Percentiles rank a stretch among this genome's conserved stretches.
phyloP scores from a whole-genome alignment of 2,797 vertebrate species.

The Helarctos malayanus region DNA sequence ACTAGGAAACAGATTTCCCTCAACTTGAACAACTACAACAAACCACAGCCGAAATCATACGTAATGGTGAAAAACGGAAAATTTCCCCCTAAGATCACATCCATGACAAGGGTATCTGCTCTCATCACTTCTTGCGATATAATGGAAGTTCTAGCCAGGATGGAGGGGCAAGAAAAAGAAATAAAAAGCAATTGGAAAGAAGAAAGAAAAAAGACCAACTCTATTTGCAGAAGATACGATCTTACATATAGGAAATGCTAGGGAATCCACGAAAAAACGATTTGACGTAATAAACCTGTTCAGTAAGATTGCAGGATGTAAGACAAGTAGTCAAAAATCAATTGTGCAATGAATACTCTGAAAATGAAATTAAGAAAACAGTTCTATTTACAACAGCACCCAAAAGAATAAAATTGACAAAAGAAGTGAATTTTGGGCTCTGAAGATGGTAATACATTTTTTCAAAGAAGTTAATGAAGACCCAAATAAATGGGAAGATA shows the following conservation, averaged over 20 bases:
- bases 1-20: neutral
- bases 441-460: neutral
- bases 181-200: neutral
- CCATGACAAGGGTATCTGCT: neutral
- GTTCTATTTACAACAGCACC: neutral
- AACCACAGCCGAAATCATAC: neutral
- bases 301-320: neutral
- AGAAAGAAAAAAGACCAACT: neutral
- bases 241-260: neutral
- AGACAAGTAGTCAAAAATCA: conserved; percentile 9
- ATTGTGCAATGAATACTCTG: neutral
- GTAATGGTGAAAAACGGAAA: neutral
- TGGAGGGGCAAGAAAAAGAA: neutral
- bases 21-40: neutral
- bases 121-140: neutral
- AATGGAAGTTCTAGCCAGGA: neutral
- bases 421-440: neutral
- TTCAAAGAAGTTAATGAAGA: neutral
- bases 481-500: neutral
- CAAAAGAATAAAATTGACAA: conserved; percentile 7
- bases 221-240: neutral
- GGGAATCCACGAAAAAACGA: neutral
- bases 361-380: neutral
- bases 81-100: neutral
- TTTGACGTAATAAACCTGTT: neutral